Conservation (phyloP, 2,888 invertebrate genomes). For the Eupithecia subumbrata region DNA sequence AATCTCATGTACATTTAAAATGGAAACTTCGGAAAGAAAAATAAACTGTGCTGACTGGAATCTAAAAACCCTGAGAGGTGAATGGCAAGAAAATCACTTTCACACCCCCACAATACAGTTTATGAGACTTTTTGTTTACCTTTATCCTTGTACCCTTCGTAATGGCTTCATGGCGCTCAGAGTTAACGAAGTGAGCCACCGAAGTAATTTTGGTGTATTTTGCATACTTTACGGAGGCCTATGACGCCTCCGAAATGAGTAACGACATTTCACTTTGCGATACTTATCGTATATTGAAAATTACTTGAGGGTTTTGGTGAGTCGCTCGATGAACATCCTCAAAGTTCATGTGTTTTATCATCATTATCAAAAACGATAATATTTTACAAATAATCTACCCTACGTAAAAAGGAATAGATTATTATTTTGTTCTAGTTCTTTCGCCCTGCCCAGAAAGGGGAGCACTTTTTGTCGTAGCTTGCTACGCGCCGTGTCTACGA, state of each 20-base stretch:
- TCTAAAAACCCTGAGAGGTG: conserved; percentile 36
- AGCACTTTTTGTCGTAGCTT: background rate
- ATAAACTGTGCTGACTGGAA: conserved; percentile 18
- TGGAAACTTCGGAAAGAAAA: conserved; percentile 8
- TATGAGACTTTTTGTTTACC: conserved; percentile 45
- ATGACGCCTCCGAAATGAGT: conserved; percentile 40
- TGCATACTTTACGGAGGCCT: conserved; percentile 41
- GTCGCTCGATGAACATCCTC: conserved; percentile 25
- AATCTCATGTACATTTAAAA: background rate
- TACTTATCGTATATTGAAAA: conserved; percentile 43
- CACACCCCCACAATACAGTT: conserved; percentile 38
- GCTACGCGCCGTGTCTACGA: background rate
- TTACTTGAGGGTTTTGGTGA: conserved; percentile 30
- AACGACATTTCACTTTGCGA: conserved; percentile 42
- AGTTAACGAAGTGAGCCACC: conserved; percentile 44
- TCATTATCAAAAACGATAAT: background rate
- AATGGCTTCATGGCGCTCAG: conserved; percentile 44
- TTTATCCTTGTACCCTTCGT: conserved; percentile 40
- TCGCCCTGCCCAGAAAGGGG: no score
- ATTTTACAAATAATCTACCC: background rate
- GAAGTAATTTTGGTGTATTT: conserved; percentile 45
- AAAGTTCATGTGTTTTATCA: conserved; percentile 35
- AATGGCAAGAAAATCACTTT: conserved; percentile 41
- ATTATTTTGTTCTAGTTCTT: no score
- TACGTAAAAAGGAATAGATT: no score